Conservation (phyloP, 2,797 vertebrate species). For the Enteromius anoplus region DNA sequence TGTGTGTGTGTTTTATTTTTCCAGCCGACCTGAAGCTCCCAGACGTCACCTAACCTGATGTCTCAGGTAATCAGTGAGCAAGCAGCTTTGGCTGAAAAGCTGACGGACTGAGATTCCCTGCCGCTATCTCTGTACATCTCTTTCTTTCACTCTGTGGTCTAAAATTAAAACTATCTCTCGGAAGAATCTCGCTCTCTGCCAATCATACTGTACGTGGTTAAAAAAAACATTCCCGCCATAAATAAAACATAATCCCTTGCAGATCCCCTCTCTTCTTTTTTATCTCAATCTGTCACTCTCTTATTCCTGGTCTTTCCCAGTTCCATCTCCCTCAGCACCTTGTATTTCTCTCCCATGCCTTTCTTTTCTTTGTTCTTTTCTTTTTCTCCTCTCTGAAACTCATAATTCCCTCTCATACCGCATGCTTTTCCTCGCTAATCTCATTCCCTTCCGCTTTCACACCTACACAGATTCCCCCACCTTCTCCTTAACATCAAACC, state of each 20-base stretch:
- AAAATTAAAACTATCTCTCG: constrained; percentile 77
- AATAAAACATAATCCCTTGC: constrained; percentile 81
- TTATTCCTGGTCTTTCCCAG: constrained; percentile 32
- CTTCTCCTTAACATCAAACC: constrained; percentile 53
- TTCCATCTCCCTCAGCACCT: constrained; percentile 39
- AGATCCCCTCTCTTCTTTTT: constrained; percentile 70
- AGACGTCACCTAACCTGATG: neutral
- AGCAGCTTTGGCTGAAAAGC: constrained; percentile 63
- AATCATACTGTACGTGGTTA: constrained; percentile 69
- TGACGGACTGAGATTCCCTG: constrained; percentile 62
- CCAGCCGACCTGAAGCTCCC: neutral
- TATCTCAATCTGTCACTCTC: constrained; percentile 66
- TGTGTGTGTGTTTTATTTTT: neutral
- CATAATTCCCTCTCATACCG: constrained; percentile 52
- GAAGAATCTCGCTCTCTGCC: constrained; percentile 69
- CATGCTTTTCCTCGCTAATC: constrained; percentile 54
- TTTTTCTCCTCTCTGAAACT: constrained; percentile 26
- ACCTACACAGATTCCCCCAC: constrained; percentile 51
- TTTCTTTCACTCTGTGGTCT: constrained; percentile 54
- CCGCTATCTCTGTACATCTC: constrained; percentile 30
- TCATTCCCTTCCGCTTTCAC: constrained; percentile 53
- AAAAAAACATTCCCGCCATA: constrained; percentile 67
- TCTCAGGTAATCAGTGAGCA: constrained; percentile 67
- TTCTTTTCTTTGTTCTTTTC: constrained; percentile 34
- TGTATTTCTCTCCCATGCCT: constrained; percentile 51